Evolutionary conservation across 1,140 invertebrate genomes (phyloP), one percentile per base, ranked within the genome.

Genomic region (Tenebrio molitor): DNA sequence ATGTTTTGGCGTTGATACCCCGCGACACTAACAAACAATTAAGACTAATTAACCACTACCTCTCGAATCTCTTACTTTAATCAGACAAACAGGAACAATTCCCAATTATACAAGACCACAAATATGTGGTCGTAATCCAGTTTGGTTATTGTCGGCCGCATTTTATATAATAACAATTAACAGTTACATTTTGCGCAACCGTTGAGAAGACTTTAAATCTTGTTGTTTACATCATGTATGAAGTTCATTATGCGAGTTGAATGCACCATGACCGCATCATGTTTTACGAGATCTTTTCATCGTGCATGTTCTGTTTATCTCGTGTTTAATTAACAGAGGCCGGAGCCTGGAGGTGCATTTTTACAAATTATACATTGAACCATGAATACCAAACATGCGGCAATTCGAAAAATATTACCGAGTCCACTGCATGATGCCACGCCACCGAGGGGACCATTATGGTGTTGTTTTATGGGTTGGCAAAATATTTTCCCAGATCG

Each of bases 241-340:
- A 58, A 58, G 50, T 58, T 58, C 50, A 58, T 58, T 58, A 58
- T 58, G 50, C 50, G 50, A 29, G 50, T 58, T 58, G 50, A 58
- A 58, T 58, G 50, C 50, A 58, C 50, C 50, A 58, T 58, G 23
- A 58, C 50, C 50, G 29, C 50, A 58, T 58, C 50, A 58, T 58
- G 50, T 25, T 58, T 58, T 58, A 58, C 50, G 23, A 58, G 50
- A 58, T 29, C 50, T 58, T 58, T 58, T 58, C 50, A 58, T 58
- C 50, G 50, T 58, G 50, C 50, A 58, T 58, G 50, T 58, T 58
- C 50, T 58, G 21, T 58, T 58, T 58, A 58, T 58, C 50, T 58
- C 50, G 50, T 58, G 50, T 58, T 58, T 58, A 58, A 58, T 58
- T 58, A 58, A 29, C 50, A 58, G 12, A 29, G 50, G 29, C 50